Base-by-base conservation (phyloP, 2,888 invertebrate species). In the Diarsia rubi region DNA sequence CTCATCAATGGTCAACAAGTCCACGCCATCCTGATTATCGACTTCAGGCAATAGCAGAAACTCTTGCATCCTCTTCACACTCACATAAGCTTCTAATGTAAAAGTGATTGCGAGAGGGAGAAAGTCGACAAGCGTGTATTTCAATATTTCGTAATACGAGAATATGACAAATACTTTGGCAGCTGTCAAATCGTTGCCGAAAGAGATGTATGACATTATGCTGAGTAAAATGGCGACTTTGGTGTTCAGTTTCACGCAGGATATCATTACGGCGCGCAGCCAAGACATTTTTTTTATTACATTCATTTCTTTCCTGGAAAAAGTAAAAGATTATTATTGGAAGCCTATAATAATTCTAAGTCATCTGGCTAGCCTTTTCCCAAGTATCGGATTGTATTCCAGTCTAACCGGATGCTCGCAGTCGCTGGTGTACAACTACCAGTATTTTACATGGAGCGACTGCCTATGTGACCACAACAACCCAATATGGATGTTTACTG, bases 221-320 rank as follows among this genome's bases (percentile, higher is more conserved):
- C 98, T 98, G 0, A 98, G 94, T 83, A 98, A 98, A 0, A 98
- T 97, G 0, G 99, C 98, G 1, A 98, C 95, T 90, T 98, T 98
- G 0, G 98, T 98, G 78, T 98, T 98, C 77, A 98, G 97, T 71
- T 98, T 97, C 1, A 98, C 98, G 85, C 98, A 98, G 0, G 98
- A 98, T 89, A 97, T 97, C 87, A 98, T 97, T 0, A 98, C 97
- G 0, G 98, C 98, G 60, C 97, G 96, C 0, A 98, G 97, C 92
- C 98, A 97, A 0, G 97, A 97, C 81, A 97, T 97, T 76, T 97
- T 97, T 71, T 97, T 97, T 60, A 98, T 97, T 1, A 97, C 97
- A 75, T 96, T 97, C 91, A 98, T 97, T 94, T 98, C 98, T 91
- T 97, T 97, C 82, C 97, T 97, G 93, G 87, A 92, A 73, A 76